Conservation (phyloP, 2,888 invertebrate species). For the Brenthis hecate region DNA sequence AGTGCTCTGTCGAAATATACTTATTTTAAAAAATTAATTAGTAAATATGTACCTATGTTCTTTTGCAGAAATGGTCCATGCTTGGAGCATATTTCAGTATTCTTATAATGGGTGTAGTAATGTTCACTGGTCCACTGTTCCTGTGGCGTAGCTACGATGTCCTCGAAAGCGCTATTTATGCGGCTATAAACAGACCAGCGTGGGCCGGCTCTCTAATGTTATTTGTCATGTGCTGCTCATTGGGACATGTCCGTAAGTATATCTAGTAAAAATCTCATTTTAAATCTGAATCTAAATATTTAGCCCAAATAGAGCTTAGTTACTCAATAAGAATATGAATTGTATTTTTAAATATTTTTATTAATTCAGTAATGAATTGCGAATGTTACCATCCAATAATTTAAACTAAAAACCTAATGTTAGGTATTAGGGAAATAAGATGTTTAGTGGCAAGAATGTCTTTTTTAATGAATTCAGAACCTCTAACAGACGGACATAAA, state of each 20-base stretch:
- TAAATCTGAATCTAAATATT: neutral
- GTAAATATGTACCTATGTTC: neutral
- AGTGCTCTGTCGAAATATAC: too few relatives aligned
- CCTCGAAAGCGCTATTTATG: conserved; percentile 80
- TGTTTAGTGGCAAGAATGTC: too few relatives aligned
- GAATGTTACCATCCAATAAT: too few relatives aligned
- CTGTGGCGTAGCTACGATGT: conserved; percentile 76
- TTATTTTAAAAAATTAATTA: neutral
- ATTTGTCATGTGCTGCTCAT: conserved; percentile 76
- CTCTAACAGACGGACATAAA: too few relatives aligned
- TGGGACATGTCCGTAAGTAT: conserved; percentile 79
- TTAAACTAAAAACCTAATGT: too few relatives aligned
- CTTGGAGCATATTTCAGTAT: conserved; percentile 65
- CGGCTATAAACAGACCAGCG: conserved; percentile 79
- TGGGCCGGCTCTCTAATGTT: conserved; percentile 79
- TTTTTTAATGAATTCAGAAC: too few relatives aligned
- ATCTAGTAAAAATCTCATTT: neutral
- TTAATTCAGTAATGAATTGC: too few relatives aligned
- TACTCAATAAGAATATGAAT: too few relatives aligned
- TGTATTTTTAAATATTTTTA: too few relatives aligned
- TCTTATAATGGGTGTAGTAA: conserved; percentile 66
- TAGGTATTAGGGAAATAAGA: too few relatives aligned
- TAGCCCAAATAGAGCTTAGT: too few relatives aligned
- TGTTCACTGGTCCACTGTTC: conserved; percentile 77
- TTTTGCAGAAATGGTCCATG: conserved; percentile 72